Evolutionary conservation across 2,113 vertebrate genomes (phyloP).

Genomic region (Syngnathoides biaculeatus): DNA sequence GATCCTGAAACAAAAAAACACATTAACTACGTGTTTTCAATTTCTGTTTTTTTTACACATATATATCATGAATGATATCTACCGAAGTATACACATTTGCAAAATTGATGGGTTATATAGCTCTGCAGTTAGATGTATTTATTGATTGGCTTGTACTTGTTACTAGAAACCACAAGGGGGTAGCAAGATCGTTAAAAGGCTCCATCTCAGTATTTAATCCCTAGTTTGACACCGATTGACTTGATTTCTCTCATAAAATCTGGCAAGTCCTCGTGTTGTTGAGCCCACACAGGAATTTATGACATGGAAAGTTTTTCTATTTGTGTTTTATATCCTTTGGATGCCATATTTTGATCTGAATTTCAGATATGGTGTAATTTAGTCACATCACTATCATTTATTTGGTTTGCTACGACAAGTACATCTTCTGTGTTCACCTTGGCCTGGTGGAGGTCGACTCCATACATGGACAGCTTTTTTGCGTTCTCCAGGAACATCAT

Average conservation of each 20-base stretch:
- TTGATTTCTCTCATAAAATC: constrained; percentile 57
- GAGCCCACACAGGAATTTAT: not conserved
- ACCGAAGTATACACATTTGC: no score
- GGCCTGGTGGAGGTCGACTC: constrained; percentile 94
- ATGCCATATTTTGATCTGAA: not conserved
- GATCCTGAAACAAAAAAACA: constrained; percentile 73
- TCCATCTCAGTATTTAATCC: constrained; percentile 44
- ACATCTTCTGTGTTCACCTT: constrained; percentile 76
- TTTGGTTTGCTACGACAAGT: not conserved
- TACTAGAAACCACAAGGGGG: constrained; percentile 36
- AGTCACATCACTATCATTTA: not conserved
- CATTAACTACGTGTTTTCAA: not conserved
- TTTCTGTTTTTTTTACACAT: not conserved
- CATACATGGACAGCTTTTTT: constrained; percentile 98
- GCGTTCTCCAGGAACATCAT: constrained; percentile 97
- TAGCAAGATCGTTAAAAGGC: constrained; percentile 5
- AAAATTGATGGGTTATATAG: no score
- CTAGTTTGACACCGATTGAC: constrained; percentile 57
- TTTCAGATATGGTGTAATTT: not conserved
- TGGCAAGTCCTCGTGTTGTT: constrained; percentile 16
- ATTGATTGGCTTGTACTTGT: constrained; percentile 8
- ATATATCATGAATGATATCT: no score
- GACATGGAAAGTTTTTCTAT: not conserved
- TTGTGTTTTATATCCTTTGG: not conserved
- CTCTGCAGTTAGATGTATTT: not conserved